phyloP scores from a whole-genome alignment of 2,113 vertebrate genomes.

The Anas platyrhynchos region DNA sequence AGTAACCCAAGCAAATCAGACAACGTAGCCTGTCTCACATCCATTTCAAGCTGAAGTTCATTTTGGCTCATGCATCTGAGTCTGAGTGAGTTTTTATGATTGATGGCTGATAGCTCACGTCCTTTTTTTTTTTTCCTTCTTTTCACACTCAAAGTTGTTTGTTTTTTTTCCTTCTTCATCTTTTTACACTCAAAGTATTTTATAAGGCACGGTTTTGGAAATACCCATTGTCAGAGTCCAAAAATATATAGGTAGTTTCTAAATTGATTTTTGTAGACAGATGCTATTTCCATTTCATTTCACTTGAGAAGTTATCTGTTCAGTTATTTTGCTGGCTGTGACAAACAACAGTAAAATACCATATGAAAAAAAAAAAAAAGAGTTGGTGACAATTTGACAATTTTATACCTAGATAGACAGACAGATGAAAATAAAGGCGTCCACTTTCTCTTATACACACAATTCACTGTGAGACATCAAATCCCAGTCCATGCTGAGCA shows the following conservation, averaged over 20 bases:
- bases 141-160: neutral
- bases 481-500: neutral
- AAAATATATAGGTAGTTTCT: conserved; percentile 9
- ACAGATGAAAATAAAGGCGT: neutral
- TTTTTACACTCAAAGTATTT: conserved; percentile 29
- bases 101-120: conserved; percentile 23
- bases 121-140: neutral
- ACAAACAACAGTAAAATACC: neutral
- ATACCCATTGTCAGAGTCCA: neutral
- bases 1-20: conserved; percentile 33
- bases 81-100: conserved; percentile 17
- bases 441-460: neutral
- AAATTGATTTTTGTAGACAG: conserved; percentile 37
- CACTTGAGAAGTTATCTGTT: conserved; percentile 46
- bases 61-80: conserved; percentile 7
- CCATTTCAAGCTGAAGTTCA: conserved; percentile 2
- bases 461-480: neutral
- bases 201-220: neutral
- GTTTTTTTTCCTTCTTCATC: neutral
- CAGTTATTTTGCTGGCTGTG: conserved; percentile 3
- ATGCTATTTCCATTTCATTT: conserved; percentile 60
- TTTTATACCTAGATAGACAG: neutral
- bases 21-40: neutral
- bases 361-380: neutral
- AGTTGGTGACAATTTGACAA: neutral